Evolutionary conservation across 92 coral and sea anemone species (phyloP), one percentile per base, ranked within the genome.

Genomic region (Epizoanthus stellaris): DNA sequence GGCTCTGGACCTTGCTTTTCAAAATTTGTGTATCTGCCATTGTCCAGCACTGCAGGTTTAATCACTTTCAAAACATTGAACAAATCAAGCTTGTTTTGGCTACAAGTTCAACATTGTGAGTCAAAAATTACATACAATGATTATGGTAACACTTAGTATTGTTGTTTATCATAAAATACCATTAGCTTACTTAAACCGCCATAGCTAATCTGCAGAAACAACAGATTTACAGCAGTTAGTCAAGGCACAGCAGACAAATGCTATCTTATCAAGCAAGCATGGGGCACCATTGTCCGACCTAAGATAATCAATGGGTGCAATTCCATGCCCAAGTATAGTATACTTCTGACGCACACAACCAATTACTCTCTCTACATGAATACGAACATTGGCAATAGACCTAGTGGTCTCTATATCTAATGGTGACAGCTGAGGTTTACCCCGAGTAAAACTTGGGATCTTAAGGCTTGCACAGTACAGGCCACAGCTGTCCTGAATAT

Each of bases 171-270:
- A 30, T 30, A 30, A 30, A 30, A 30, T 30, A 30, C 34, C 68
- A 47, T 75, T 75, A 56, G 34, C 13, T 15, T 13, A 43, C 13
- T 11, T 25, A 38, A 73, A 40, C 15, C 34, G 21, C 60, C 58
- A 54, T 53, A 21, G 16, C 84, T 85, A 89, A 64, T 89, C 87
- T 57, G 80, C 21, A 5, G 90, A 80, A 40, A 91, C 89, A 60
- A 80, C 92, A 70, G 94, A 91, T 67, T 89, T 89, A 72, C 92
- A 90, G 57, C 93, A 90, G 82, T 90, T 93, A 30, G 86, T 84
- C 70, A 93, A 82, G 43, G 95, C 93, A 88, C 93, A 90, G 61
- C 87, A 93, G 21, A 93, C 95, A 76, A 90, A 80, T 56, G 88
- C 91, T 25, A 90, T 87, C 62, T 93, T 85, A 52, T 90, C 93